Evolutionary conservation across 2,888 invertebrate species (phyloP), one percentile per base, ranked within the genome.

Genomic region (Plebejus anna): DNA sequence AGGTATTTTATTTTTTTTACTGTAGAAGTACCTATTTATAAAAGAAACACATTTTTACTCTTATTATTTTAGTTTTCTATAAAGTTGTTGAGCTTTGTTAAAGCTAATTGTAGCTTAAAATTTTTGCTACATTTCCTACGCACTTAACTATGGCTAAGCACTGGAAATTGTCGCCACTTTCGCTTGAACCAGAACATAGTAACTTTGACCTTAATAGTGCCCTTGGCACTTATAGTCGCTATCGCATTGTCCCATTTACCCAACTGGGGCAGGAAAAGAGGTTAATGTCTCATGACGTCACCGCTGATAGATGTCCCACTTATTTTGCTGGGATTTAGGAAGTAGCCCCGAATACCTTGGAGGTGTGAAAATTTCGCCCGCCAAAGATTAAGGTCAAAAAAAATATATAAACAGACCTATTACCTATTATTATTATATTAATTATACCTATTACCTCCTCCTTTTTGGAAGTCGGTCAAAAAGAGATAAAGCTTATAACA

Each of bases 201-300:
- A 66, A 66, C 66, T 13, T 66, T 66, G 66, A 66, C 66, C 66
- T 66, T 36, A 66, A 66, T 66, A 32, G 66, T 66, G 36, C 32
- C 66, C 32, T 66, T 66, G 66, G 32, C 66, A 28, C 32, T 66
- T 13, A 66, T 4, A 66, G 66, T 13, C 66, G 13, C 66, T 61
- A 32, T 66, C 1, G 32, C 66, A 13, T 66, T 66, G 66, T 66
- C 66, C 66, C 32, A 66, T 66, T 66, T 66, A 66, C 66, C 66
- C 66, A 66, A 66, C 32, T 66, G 66, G 66, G 66, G 1, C 66
- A 36, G 32, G 32, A 32, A 66, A 66, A 13, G 66, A 66, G 66
- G 66, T 66, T 66, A 66, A 66, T 66, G 66, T 28, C 61, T 61
- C 32, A 13, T 61, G 61, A 61, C 61, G 28, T 36, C 32, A 66